Conservation (phyloP, 2,888 invertebrate species). For the Didymodactylos carnosus region DNA sequence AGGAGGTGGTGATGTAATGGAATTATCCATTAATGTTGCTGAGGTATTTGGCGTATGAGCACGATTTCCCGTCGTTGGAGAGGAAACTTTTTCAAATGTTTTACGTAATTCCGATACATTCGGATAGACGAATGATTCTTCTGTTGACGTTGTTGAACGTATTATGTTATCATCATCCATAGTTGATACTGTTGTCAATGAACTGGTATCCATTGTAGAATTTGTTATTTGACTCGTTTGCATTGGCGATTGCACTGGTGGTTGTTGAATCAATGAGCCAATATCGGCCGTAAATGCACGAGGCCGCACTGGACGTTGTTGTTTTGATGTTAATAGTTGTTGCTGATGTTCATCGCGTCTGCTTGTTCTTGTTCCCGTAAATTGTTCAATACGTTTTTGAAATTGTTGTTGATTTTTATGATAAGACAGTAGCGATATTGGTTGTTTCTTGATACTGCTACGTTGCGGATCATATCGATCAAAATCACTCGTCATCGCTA, state of each 20-base stretch:
- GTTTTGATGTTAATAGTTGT: too few relatives aligned
- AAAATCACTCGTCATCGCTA: accelerated
- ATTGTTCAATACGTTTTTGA: background rate
- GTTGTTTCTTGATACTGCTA: background rate
- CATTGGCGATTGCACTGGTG: background rate
- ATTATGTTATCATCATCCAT: background rate
- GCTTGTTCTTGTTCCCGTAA: too few relatives aligned
- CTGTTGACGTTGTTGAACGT: background rate
- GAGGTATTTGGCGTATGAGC: background rate
- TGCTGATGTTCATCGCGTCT: too few relatives aligned
- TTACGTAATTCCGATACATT: background rate
- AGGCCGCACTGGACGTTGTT: background rate
- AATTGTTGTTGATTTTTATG: background rate
- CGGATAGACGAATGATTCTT: background rate
- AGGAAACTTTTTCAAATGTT: background rate
- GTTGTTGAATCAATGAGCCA: too few relatives aligned
- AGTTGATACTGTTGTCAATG: background rate
- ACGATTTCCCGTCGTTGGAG: background rate
- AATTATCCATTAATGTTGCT: background rate
- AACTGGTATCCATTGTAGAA: background rate
- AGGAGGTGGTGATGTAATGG: background rate
- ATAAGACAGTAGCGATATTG: background rate
- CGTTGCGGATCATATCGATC: too few relatives aligned
- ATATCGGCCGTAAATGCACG: background rate
- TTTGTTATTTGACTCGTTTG: too few relatives aligned